phyloP scores from a whole-genome alignment of 2,797 vertebrate genomes.

The Ctenochaetus hawaiiensis region DNA sequence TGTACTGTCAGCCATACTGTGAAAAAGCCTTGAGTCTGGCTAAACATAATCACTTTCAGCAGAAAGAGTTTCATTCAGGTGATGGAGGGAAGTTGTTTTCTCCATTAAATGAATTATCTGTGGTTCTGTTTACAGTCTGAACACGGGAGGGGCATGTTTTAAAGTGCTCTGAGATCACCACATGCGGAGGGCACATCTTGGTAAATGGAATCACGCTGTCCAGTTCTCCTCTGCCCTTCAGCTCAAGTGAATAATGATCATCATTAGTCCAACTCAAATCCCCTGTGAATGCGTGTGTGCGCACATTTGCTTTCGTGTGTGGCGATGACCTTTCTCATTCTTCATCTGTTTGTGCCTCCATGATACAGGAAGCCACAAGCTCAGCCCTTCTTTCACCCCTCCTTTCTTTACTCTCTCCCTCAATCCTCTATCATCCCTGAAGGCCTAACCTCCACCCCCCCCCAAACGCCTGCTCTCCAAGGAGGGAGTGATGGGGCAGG shows the following conservation, averaged over 20 bases:
- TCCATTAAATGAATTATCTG: conserved; percentile 11
- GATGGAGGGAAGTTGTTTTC: conserved; percentile 18
- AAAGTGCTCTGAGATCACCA: conserved; percentile 3
- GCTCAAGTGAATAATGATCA: conserved; percentile 73
- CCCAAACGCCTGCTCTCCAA: conserved; percentile 19
- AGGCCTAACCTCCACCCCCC: conserved; percentile 33
- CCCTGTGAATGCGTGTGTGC: conserved; percentile 13
- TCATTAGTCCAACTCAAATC: conserved; percentile 74
- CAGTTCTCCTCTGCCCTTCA: conserved; percentile 66
- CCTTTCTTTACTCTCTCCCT: conserved; percentile 20
- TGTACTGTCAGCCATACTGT: conserved; percentile 51
- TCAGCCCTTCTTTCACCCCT: conserved; percentile 23
- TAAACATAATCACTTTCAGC: conserved; percentile 12
- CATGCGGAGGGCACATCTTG: conserved; percentile 29
- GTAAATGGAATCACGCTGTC: conserved; percentile 48
- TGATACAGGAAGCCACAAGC: conserved; percentile 31
- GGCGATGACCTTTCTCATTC: conserved; percentile 72
- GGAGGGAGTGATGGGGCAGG: conserved; percentile 36
- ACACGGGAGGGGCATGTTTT: conserved; percentile 5
- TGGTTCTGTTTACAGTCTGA: conserved; percentile 14
- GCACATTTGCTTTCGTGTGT: conserved; percentile 30
- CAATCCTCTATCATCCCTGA: conserved; percentile 44
- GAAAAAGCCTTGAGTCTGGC: conserved; percentile 29
- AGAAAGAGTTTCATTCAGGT: conserved; percentile 30
- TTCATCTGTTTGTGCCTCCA: conserved; percentile 54